Evolutionary conservation across 2,113 vertebrate genomes (phyloP).

Genomic region (Solea solea): DNA sequence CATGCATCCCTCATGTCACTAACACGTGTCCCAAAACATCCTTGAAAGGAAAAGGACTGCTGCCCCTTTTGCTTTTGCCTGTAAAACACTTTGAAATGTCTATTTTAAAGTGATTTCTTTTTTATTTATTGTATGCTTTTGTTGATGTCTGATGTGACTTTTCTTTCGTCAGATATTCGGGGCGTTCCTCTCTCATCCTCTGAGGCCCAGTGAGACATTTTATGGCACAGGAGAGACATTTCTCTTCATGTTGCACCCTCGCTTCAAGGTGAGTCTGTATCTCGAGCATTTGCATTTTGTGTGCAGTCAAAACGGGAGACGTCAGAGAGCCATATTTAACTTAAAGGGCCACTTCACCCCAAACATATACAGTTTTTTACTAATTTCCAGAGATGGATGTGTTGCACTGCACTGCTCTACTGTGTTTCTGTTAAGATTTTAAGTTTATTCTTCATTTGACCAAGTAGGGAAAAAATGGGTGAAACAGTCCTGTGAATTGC

Average conservation of each 20-base stretch:
- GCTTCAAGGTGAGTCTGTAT: constrained; percentile 77
- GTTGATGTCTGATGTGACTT: not conserved
- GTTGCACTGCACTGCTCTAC: too few relatives aligned
- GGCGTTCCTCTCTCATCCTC: constrained; percentile 81
- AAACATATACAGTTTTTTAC: too few relatives aligned
- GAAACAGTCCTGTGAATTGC: too few relatives aligned
- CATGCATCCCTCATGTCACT: not conserved
- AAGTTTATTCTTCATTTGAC: too few relatives aligned
- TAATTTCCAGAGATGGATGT: too few relatives aligned
- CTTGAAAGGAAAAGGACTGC: too few relatives aligned
- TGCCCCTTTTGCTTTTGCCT: not conserved
- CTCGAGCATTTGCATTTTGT: not conserved
- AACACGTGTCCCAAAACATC: not conserved
- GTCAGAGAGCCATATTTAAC: too few relatives aligned
- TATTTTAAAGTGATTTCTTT: not conserved
- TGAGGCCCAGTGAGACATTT: constrained; percentile 79
- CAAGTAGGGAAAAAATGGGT: too few relatives aligned
- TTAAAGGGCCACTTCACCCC: too few relatives aligned
- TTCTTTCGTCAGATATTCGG: constrained; percentile 76
- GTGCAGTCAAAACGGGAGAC: not conserved
- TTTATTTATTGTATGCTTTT: not conserved
- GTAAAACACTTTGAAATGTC: not conserved
- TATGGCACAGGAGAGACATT: constrained; percentile 85
- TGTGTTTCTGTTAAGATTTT: too few relatives aligned
- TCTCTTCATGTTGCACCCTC: constrained; percentile 82